phyloP scores from a whole-genome alignment of 2,888 invertebrate species.

The Drosophila phalerata region DNA sequence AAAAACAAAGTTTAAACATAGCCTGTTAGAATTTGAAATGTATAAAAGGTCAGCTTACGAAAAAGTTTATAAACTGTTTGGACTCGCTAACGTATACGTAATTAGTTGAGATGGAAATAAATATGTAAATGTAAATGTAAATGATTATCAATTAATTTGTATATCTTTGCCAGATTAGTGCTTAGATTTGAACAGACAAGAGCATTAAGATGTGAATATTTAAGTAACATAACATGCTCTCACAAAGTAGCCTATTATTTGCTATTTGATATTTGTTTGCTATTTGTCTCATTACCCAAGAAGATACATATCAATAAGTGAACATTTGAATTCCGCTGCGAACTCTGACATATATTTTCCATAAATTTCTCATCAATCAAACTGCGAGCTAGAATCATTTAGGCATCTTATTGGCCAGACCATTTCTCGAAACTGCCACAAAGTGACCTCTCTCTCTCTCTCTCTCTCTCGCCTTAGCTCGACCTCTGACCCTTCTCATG shows the following conservation, averaged over 20 bases:
- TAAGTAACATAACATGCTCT: not conserved
- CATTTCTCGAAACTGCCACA: constrained; percentile 10
- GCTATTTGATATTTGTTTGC: constrained; percentile 7
- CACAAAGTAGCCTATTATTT: too few relatives aligned
- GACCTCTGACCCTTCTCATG: not conserved
- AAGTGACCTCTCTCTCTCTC: constrained; percentile 16
- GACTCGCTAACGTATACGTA: not conserved
- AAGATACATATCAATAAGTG: constrained; percentile 34
- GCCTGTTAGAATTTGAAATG: too few relatives aligned
- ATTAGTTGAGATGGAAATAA: not conserved
- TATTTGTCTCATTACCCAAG: constrained; percentile 22
- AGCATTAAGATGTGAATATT: not conserved
- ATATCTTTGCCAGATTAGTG: not conserved
- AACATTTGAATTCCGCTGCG: constrained; percentile 33
- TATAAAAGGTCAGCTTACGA: not conserved
- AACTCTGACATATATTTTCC: constrained; percentile 31
- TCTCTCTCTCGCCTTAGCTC: not conserved
- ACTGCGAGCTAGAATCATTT: constrained; percentile 12
- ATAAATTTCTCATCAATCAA: constrained; percentile 55
- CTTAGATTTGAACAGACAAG: not conserved
- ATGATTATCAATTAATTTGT: not conserved
- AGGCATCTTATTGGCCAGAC: not conserved
- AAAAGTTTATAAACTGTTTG: not conserved
- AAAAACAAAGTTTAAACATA: too few relatives aligned
- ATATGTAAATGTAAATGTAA: not conserved